Conservation (phyloP, 2,888 invertebrate genomes). For the Microplitis manilae region DNA sequence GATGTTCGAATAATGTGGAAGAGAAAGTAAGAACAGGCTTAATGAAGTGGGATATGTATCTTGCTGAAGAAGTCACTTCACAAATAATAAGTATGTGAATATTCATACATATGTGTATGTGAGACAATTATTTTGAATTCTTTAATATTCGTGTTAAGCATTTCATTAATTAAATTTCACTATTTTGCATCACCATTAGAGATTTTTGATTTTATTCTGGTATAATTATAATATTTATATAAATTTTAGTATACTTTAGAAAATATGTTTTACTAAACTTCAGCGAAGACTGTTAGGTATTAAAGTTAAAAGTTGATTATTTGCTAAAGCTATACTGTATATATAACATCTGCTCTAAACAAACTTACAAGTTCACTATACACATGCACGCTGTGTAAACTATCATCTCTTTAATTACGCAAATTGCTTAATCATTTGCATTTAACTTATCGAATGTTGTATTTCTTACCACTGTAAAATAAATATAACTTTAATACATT, state of each 20-base stretch:
- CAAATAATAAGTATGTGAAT: background rate
- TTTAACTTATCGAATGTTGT: background rate
- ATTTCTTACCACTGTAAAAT: background rate
- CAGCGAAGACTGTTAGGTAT: slow-evolving; percentile 14
- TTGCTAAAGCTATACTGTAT: background rate
- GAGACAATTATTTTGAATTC: background rate
- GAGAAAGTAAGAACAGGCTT: slow-evolving; percentile 30
- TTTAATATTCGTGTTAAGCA: slow-evolving; percentile 11
- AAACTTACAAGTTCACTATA: slow-evolving; percentile 11
- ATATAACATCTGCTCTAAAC: background rate
- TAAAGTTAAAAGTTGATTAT: slow-evolving; percentile 22
- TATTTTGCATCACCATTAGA: slow-evolving; percentile 1
- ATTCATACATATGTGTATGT: slow-evolving; percentile 11
- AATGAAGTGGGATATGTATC: slow-evolving; percentile 62
- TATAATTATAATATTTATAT: slow-evolving; percentile 20
- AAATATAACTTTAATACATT: too few species aligned
- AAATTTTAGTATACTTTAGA: background rate
- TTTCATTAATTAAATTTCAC: background rate
- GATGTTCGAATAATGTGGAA: slow-evolving; percentile 1
- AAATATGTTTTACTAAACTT: slow-evolving; percentile 17
- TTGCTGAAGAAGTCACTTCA: slow-evolving; percentile 50
- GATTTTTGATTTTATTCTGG: background rate
- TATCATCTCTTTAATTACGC: background rate
- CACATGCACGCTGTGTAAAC: background rate
- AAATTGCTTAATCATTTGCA: background rate